These are phyloP conservation scores for Montipora efflorescens DNA, from an alignment of 64 coral and sea anemone species.

Conservation along the genomic window DNA sequence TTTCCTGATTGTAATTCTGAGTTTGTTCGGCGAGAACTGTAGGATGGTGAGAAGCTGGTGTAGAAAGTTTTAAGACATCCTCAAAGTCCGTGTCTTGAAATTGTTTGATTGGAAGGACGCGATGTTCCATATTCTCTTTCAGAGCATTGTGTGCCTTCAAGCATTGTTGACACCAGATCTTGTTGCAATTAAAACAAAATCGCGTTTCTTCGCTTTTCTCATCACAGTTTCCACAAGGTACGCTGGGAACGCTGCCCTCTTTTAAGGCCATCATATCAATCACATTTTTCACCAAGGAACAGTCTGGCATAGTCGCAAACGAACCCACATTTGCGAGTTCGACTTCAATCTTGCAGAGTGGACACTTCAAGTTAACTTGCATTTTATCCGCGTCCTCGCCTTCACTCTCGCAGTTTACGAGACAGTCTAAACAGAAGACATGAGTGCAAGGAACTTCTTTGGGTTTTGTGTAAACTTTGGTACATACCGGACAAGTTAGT, in stretches of 20 bases:
- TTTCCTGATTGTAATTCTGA: not conserved
- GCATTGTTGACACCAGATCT: constrained; percentile 59
- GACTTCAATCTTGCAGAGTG: constrained; percentile 52
- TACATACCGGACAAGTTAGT: constrained; percentile 78
- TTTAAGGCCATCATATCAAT: constrained; percentile 61
- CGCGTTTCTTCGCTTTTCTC: constrained; percentile 16
- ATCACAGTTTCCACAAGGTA: constrained; percentile 74
- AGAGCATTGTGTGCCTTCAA: constrained; percentile 54
- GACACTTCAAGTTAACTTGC: constrained; percentile 29
- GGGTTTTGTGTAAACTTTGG: constrained; percentile 74
- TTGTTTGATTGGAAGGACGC: constrained; percentile 56
- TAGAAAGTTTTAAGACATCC: constrained; percentile 48
- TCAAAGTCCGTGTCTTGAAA: constrained; percentile 69
- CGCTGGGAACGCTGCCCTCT: constrained; percentile 28
- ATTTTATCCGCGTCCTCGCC: not conserved
- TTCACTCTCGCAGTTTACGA: constrained; percentile 33
- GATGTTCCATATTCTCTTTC: constrained; percentile 64
- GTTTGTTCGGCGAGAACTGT: not conserved
- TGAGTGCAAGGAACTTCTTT: constrained; percentile 83
- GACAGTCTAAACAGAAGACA: constrained; percentile 75
- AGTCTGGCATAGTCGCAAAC: constrained; percentile 36
- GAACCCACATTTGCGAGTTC: constrained; percentile 21
- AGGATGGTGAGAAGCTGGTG: not conserved
- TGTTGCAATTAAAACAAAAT: constrained; percentile 53
- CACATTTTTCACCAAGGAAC: constrained; percentile 51